Base-by-base conservation (phyloP, 2,113 vertebrate species). In the Planiliza haematocheilus region DNA sequence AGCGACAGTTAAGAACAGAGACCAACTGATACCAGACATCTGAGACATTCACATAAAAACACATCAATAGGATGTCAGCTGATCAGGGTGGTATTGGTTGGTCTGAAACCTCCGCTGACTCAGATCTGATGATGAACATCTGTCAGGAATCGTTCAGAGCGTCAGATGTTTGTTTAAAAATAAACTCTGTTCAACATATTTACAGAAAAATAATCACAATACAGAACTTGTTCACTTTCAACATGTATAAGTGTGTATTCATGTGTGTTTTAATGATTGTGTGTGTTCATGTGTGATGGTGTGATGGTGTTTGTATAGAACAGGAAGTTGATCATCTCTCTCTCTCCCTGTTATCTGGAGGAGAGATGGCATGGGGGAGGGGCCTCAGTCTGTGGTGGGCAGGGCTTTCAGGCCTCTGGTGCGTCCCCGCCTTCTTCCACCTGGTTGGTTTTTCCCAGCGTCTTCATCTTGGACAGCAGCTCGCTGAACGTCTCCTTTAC, bases 401-500 rank as follows among this genome's bases (percentile, higher is more conserved):
- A 12, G 59, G 79, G 68, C 21, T 69, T 86, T 98, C 95, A 97
- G 86, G 91, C 53, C 18, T 62, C 70, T 0, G 51, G 84, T 34
- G 90, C 88, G 7, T 92, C 93, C 81, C 89, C 94, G 18, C 88
- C 94, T 37, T 92, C 95, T 0, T 96, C 91, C 89, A 99, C 97
- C 89, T 98, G 95, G 78, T 95, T 97, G 56, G 82, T 67, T 90
- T 94, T 96, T 81, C 95, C 94, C 17, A 97, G 79, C 42, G 89
- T 93, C 86, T 96, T 98, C 73, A 98, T 45, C 50, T 89, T 94
- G 84, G 93, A 77, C 63, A 97, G 70, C 2, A 94, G 51, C 0
- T 93, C 93, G n/a, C 88, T 89, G 14, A 97, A 81, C 3, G 96
- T 99, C 84, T 99, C 97, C 17, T 96, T 95, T 69, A 99, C 82